Conservation (phyloP, 2,797 vertebrate genomes). For the Tragopan temminckii region DNA sequence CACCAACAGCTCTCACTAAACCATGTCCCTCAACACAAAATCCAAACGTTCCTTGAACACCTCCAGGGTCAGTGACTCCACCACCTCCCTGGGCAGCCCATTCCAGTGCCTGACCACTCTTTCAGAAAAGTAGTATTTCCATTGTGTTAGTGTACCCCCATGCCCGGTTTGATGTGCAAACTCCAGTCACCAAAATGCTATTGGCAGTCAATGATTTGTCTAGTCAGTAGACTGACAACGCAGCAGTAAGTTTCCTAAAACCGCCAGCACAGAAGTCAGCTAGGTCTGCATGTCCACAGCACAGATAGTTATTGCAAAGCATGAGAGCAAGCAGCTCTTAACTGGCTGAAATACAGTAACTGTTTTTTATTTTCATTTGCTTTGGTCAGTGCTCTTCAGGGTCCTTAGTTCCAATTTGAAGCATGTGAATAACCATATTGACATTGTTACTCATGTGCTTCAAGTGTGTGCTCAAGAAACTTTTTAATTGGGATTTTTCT, state of each 20-base stretch:
- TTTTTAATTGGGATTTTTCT: constrained; percentile 34
- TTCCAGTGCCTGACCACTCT: too few species aligned
- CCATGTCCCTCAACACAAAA: too few species aligned
- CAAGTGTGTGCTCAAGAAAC: constrained; percentile 32
- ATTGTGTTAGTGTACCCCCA: rapidly evolving
- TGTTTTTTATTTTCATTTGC: neutral
- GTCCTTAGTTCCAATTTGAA: neutral
- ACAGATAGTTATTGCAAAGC: neutral
- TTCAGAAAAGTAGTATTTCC: too few species aligned
- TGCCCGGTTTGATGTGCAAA: neutral
- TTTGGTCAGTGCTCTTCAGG: neutral
- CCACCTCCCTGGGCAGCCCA: too few species aligned
- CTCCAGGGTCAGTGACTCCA: too few species aligned
- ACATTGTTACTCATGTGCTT: constrained; percentile 27
- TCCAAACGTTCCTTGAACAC: too few species aligned
- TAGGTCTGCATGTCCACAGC: neutral
- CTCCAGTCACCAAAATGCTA: neutral
- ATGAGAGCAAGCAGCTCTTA: neutral
- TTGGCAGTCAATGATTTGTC: neutral
- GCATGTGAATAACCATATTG: neutral
- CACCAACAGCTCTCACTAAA: too few species aligned
- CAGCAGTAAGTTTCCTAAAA: neutral
- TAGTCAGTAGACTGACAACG: neutral
- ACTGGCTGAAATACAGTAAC: neutral
- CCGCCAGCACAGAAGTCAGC: neutral